Evolutionary conservation across 1,140 invertebrate genomes (phyloP), one percentile per base, ranked within the genome.

Genomic region (Odontomachus brunneus): DNA sequence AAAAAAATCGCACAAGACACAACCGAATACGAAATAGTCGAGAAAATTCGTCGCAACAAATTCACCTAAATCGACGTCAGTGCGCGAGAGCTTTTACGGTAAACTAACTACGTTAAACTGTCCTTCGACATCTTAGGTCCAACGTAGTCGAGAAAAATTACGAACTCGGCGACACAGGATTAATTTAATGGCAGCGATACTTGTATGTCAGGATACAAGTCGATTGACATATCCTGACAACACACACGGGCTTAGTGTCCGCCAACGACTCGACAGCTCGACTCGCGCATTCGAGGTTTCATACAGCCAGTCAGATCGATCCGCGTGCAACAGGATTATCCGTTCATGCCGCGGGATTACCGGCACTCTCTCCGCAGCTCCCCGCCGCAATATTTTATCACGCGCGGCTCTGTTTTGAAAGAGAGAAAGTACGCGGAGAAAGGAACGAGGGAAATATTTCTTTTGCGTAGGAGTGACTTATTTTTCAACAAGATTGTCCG

Each of bases 401-500:
- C n/a, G 15, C 3, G 9, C 7, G 38, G 29, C 3, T 51, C 0
- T 22, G 3, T 33, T 65, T 75, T 33, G n/a, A 51, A 63, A 65
- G 19, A 38, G 24, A 51, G 48, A 66, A 76, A 76, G 14, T 11
- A 44, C 38, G 9, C 9, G 9, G 38, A 44, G 38, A 11, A 11
- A 2, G 15, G 24, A 65, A 63, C 14, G 24, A 22, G 33, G 26
- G 51, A 55, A 53, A 53, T 66, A 66, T 66, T 53, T 24, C 59
- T 53, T 44, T 29, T 3, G 26, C 19, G 17, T 14, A 74, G 26
- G 48, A 66, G 14, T 75, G 14, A 75, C 3, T 49, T 59, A 60
- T 63, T 75, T 66, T 66, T 76, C 19, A 44, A 55, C 17, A 55
- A 67, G 49, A 78, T 44, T n/a, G 60, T 53, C 14, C 26, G 1